phyloP scores from a whole-genome alignment of 2,888 invertebrate genomes.

The Sarcophaga rosellei region DNA sequence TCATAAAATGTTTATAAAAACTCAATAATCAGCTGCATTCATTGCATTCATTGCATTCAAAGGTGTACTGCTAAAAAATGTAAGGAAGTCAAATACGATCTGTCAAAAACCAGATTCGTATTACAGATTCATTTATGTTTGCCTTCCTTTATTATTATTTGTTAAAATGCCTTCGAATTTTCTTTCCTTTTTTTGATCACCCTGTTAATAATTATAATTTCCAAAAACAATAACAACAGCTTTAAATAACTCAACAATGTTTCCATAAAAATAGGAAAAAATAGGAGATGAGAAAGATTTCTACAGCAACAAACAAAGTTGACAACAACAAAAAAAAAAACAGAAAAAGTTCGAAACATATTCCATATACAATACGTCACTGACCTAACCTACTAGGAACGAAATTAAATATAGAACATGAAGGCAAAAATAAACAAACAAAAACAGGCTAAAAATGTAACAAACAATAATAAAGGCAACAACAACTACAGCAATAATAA shows the following conservation, averaged over 20 bases:
- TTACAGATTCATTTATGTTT: no score
- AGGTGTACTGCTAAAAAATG: no score
- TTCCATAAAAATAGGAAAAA: background rate
- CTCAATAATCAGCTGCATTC: no score
- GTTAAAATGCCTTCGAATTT: no score
- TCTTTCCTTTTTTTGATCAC: background rate
- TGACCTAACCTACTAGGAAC: conserved; percentile 69
- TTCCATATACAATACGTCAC: conserved; percentile 64
- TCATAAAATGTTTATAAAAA: no score
- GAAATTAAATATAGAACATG: conserved; percentile 65
- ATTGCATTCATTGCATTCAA: no score
- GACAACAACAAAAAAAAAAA: background rate
- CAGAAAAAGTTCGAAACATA: background rate
- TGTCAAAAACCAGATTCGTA: no score
- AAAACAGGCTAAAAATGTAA: conserved; percentile 34
- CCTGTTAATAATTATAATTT: conserved; percentile 1
- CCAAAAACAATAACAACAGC: no score
- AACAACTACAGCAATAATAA: conserved; percentile 57
- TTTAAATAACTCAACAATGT: no score
- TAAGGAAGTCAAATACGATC: no score
- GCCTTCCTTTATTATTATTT: no score
- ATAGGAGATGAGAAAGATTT: background rate
- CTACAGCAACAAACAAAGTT: background rate
- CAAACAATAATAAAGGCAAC: conserved; percentile 21
- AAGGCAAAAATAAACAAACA: conserved; percentile 7